phyloP scores from a whole-genome alignment of 35 echinoderm and acorn worm genomes.

The Ophiothrix spiculata region DNA sequence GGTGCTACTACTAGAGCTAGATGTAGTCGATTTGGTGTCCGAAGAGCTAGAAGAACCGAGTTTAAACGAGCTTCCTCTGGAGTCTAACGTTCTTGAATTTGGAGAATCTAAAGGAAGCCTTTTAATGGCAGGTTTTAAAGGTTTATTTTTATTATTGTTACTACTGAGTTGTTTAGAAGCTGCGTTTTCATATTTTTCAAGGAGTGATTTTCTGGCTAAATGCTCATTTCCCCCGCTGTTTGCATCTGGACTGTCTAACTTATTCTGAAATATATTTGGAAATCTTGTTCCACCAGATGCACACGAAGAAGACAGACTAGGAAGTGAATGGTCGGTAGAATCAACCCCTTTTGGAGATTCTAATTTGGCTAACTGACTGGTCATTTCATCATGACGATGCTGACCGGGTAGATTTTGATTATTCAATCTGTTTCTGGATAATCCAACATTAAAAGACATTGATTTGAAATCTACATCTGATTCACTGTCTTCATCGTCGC shows the following conservation, averaged over 20 bases:
- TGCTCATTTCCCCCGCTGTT: neutral
- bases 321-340: neutral
- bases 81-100: neutral
- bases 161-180: neutral
- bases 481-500: neutral
- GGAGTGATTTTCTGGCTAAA: neutral
- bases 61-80: neutral
- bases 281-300: neutral
- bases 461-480: neutral
- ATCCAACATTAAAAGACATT: neutral
- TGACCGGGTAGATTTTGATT: neutral
- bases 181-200: neutral
- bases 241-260: neutral
- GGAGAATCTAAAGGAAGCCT: too few species aligned
- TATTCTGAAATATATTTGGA: neutral
- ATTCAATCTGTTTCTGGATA: neutral
- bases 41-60: neutral
- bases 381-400: neutral
- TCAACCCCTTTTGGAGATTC: neutral
- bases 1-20: neutral
- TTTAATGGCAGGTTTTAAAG: neutral
- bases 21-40: neutral
- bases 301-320: neutral
- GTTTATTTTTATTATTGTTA: neutral
- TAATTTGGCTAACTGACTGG: neutral